Conservation (phyloP, 1,140 invertebrate genomes). For the Drosophila teissieri region DNA sequence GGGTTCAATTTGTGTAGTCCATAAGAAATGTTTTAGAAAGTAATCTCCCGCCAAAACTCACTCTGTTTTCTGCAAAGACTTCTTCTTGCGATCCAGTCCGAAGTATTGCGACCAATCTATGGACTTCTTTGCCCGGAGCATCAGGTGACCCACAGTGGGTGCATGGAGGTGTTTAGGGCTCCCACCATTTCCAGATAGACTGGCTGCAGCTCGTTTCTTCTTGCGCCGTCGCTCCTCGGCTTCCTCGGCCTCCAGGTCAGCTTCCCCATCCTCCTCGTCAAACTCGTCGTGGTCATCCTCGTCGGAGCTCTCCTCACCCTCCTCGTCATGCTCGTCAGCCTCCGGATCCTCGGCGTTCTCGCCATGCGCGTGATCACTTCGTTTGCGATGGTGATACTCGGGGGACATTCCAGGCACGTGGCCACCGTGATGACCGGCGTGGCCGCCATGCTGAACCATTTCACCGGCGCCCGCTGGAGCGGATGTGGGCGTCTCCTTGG, state of each 20-base stretch:
- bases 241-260: slow-evolving; percentile 72
- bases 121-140: slow-evolving; percentile 88
- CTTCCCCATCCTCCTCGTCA: slow-evolving; percentile 81
- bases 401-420: slow-evolving; percentile 35
- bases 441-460: slow-evolving; percentile 54
- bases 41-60: slow-evolving; percentile 15
- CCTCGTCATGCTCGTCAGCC: slow-evolving; percentile 85
- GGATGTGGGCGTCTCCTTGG: slow-evolving; percentile 41
- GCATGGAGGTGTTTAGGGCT: slow-evolving; percentile 47
- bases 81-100: slow-evolving; percentile 91
- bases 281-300: slow-evolving; percentile 85
- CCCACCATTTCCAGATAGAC: not conserved
- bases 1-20: too few species aligned
- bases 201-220: slow-evolving; percentile 69
- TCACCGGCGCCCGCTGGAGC: slow-evolving; percentile 38
- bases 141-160: slow-evolving; percentile 61
- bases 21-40: not conserved
- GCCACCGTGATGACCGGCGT: slow-evolving; percentile 49
- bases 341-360: slow-evolving; percentile 75
- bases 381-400: slow-evolving; percentile 70
- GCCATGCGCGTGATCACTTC: slow-evolving; percentile 75
- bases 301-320: slow-evolving; percentile 78
- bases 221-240: slow-evolving; percentile 81
- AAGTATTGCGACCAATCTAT: slow-evolving; percentile 94
- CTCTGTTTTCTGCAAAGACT: slow-evolving; percentile 84